Percentiles rank a stretch among this genome's conserved stretches.
These are phyloP conservation scores for Aphodius sticticus DNA, from an alignment of 2,888 invertebrate genomes.

Conservation along the genomic window DNA sequence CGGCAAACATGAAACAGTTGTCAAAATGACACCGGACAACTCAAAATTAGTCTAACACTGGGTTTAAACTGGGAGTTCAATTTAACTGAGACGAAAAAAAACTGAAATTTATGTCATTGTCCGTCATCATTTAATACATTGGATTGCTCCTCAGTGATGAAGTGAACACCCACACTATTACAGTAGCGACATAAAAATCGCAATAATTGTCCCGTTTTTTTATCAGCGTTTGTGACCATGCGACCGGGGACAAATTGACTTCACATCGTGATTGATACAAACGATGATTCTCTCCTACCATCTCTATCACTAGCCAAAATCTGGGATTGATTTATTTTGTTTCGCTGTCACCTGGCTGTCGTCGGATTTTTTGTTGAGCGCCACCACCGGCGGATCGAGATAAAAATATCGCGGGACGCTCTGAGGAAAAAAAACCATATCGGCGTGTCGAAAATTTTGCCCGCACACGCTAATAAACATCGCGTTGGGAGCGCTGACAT, in stretches of 20 bases:
- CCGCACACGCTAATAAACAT: conserved; percentile 13
- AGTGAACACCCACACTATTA: not conserved
- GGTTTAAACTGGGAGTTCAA: too few species aligned
- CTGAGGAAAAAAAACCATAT: not conserved
- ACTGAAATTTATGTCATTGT: too few species aligned
- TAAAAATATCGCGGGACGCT: not conserved
- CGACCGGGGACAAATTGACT: not conserved
- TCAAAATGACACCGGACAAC: too few species aligned
- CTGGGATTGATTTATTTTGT: not conserved
- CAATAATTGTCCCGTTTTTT: not conserved
- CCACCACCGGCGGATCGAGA: not conserved
- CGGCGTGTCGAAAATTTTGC: not conserved
- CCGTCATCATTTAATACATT: too few species aligned
- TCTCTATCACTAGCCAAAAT: not conserved
- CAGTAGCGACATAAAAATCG: not conserved
- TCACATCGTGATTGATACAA: not conserved
- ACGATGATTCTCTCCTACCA: not conserved
- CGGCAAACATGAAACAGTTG: too few species aligned
- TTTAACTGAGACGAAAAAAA: too few species aligned
- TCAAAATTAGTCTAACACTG: too few species aligned
- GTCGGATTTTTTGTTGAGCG: not conserved
- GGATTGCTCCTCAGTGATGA: too few species aligned
- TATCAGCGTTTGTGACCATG: not conserved
- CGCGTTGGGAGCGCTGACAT: conserved; percentile 14
- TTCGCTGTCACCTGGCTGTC: not conserved